Base-by-base conservation (phyloP, 2,797 vertebrate genomes). In the Aphelocoma californica region DNA sequence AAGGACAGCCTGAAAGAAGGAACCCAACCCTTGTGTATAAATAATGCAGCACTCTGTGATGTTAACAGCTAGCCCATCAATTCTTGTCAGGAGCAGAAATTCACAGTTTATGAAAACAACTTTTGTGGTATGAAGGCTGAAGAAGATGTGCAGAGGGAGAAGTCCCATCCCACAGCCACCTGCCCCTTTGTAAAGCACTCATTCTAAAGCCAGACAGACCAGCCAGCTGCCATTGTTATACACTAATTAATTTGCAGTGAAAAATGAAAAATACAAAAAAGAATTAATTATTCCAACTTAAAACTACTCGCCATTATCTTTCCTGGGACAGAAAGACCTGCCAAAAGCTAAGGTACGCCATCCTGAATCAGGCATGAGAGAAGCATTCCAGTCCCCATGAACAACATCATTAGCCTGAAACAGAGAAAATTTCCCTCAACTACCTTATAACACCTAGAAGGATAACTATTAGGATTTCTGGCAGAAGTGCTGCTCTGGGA, bases 41-140 rank as follows among this genome's bases (percentile, higher is more conserved):
- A 97, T 96, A 97, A 97, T 86, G 67, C 78, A 96, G 58, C 26
- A 58, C 36, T 60, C 80, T 53, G 48, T n/a, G 86, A 88, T 78
- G 56, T 21, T 57, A 95, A 54, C 61, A 54, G 48, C 73, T 40
- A 86, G 78, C 31, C 53, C 70, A 96, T 96, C 95, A 81, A 78
- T 97, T 67, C 62, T 51, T 89, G 94, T 90, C 97, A 96, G 38
- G 65, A 86, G 56, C 51, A 81, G 62, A 95, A 92, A 93, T 53
- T 93, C 86, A 69, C 3, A 64, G 83, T 77, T 96, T 92, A 94
- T 79, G 57, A 70, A 92, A 95, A 90, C 77, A 92, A 29, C 82
- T 88, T 81, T 73, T 72, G 32, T 69, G 54, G 60, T 67, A 25
- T 16, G 45, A 92, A 74, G 45, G 84, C 40, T 90, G 88, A 85